Evolutionary conservation across 2,888 invertebrate species (phyloP).

Genomic region (Smittia sp.): DNA sequence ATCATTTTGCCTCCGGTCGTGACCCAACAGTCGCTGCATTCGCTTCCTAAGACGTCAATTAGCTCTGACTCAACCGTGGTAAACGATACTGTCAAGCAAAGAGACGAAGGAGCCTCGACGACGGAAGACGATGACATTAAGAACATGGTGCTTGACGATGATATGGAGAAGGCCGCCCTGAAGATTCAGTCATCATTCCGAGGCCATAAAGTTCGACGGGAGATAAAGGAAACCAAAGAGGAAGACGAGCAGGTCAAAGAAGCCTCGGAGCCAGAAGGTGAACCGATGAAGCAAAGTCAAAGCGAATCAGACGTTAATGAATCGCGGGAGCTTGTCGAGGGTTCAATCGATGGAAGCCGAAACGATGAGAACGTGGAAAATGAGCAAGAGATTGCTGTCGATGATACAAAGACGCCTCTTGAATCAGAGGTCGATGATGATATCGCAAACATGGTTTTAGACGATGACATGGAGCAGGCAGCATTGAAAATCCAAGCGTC

Average conservation of each 20-base stretch:
- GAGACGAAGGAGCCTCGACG: conserved; percentile 24
- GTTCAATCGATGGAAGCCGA: not conserved
- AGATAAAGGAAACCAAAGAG: conserved; percentile 35
- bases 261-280: not conserved
- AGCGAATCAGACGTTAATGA: not conserved
- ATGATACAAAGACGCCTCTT: too few relatives aligned
- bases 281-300: not conserved
- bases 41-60: not conserved
- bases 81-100: conserved; percentile 41
- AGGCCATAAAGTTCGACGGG: conserved; percentile 43
- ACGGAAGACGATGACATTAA: conserved; percentile 16
- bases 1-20: not conserved
- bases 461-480: conserved; percentile 38
- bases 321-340: not conserved
- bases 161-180: conserved; percentile 43
- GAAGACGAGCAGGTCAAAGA: not conserved
- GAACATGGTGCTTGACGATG: conserved; percentile 11
- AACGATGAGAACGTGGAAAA: not conserved
- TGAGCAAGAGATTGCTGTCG: not conserved
- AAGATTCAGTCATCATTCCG: conserved; percentile 44
- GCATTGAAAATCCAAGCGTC: conserved; percentile 40
- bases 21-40: conserved; percentile 23
- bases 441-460: conserved; percentile 20
- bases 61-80: conserved; percentile 10
- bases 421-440: conserved; percentile 24